Conservation (phyloP, 1,140 invertebrate species). For the Bombus soroeensis region DNA sequence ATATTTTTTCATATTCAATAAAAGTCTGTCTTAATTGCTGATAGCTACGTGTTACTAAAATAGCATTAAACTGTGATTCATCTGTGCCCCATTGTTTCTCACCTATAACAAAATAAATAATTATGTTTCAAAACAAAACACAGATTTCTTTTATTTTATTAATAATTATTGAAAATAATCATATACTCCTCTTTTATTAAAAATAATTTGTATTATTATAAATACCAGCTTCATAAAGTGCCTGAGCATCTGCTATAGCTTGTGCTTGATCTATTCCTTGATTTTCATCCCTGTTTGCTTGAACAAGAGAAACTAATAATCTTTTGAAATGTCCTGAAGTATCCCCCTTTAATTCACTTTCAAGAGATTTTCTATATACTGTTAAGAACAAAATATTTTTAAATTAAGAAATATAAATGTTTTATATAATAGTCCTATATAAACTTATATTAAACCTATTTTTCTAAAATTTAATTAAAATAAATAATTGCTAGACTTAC, state of each 20-base stretch:
- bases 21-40: conserved; percentile 87
- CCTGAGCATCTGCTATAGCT: conserved; percentile 84
- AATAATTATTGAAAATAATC: too few relatives aligned
- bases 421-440: background rate
- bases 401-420: background rate
- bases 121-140: background rate
- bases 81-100: conserved; percentile 87
- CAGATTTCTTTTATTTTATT: background rate
- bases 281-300: conserved; percentile 92
- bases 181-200: background rate
- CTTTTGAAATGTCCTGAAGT: conserved; percentile 97
- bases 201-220: conserved; percentile 13
- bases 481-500: conserved; percentile 83
- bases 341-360: conserved; percentile 94
- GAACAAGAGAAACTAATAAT: conserved; percentile 91
- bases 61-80: conserved; percentile 87
- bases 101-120: conserved; percentile 76
- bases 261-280: conserved; percentile 84
- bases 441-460: background rate
- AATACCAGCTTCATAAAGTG: conserved; percentile 85
- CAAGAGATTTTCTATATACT: conserved; percentile 94
- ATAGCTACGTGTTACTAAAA: conserved; percentile 85
- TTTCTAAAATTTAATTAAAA: conserved; percentile 1
- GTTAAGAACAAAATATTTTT: conserved; percentile 52
- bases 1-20: conserved; percentile 84